Conservation (phyloP, 2,113 vertebrate species). For the Dipodomys spectabilis region DNA sequence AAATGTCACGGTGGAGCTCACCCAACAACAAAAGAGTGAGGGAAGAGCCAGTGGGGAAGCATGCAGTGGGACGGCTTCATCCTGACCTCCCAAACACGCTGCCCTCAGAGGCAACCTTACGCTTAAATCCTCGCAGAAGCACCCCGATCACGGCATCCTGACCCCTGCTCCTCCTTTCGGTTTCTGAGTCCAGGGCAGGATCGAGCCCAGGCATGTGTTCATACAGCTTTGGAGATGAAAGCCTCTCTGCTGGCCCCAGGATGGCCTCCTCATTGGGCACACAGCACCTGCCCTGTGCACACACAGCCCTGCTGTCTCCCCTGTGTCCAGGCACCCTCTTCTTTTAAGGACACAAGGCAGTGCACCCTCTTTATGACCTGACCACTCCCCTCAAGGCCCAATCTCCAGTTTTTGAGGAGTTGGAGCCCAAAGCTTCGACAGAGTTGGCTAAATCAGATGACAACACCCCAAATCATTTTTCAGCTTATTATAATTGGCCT, state of each 20-base stretch:
- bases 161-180: no score
- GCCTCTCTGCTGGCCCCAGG: background rate
- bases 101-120: no score
- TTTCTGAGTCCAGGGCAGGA: no score
- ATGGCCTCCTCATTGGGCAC: background rate
- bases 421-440: background rate
- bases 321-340: background rate
- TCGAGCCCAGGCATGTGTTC: background rate
- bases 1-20: background rate
- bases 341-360: no score
- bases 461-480: background rate
- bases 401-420: background rate
- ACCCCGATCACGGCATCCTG: no score
- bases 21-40: rapidly evolving
- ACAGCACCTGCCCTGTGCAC: no score
- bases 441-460: background rate
- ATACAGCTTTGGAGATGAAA: background rate
- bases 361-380: background rate
- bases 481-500: background rate
- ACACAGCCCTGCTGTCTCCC: background rate
- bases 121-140: no score
- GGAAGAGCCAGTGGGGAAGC: no score
- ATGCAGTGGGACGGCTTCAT: no score
- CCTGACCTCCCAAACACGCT: no score
- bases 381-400: background rate